These are phyloP conservation scores for Conops quadrifasciatus DNA, from an alignment of 2,888 invertebrate genomes.

Conservation along the genomic window DNA sequence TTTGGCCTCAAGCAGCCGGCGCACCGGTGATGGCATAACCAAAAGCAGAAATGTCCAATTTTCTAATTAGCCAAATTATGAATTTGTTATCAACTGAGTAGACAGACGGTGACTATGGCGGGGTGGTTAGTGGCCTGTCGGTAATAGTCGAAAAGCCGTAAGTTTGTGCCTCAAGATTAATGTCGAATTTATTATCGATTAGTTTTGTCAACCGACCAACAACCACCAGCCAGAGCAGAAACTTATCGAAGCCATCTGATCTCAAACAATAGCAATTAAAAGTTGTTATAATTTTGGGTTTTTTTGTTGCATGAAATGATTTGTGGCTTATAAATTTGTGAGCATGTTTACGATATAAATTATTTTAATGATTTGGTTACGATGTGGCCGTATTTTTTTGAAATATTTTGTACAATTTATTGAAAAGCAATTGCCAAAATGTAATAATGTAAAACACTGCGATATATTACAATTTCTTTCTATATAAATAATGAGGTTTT, in stretches of 20 bases:
- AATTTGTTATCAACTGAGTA: slow-evolving; percentile 25
- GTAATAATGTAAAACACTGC: neutral
- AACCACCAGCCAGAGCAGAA: neutral
- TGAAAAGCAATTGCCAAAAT: neutral
- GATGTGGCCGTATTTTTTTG: too few species aligned
- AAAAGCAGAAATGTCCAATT: slow-evolving; percentile 21
- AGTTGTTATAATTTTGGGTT: neutral
- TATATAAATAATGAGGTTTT: too few species aligned
- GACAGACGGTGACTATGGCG: neutral
- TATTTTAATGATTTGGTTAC: neutral
- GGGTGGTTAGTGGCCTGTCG: too few species aligned
- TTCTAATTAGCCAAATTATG: slow-evolving; percentile 36
- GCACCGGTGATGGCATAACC: neutral
- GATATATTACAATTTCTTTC: too few species aligned
- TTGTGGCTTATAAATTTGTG: too few species aligned
- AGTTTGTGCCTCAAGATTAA: slow-evolving; percentile 23
- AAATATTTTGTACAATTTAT: too few species aligned
- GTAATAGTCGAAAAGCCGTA: neutral
- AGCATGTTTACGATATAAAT: too few species aligned
- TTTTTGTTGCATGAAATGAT: neutral
- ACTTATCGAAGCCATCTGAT: slow-evolving; percentile 11
- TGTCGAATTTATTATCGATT: slow-evolving; percentile 34
- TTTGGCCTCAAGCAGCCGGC: slow-evolving; percentile 9
- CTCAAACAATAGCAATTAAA: slow-evolving; percentile 7
- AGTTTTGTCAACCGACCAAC: neutral